These are phyloP conservation scores for Gymnocephalus cernua DNA, from an alignment of 2,113 vertebrate species.

Conservation along the genomic window DNA sequence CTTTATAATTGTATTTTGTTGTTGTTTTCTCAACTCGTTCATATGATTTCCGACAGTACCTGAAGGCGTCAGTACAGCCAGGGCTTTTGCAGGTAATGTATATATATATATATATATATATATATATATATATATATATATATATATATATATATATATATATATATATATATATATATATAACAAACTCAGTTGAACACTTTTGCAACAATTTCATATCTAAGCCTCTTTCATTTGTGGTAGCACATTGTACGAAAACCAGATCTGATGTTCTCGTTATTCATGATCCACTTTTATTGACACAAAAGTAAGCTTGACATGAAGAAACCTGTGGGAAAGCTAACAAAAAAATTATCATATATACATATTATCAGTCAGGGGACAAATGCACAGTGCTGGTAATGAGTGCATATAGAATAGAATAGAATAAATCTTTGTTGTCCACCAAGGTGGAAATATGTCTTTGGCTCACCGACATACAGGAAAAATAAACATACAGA, in stretches of 20 bases:
- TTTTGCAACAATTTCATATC: background rate
- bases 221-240: background rate
- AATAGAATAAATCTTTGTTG: too few species aligned
- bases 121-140: too few species aligned
- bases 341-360: too few species aligned
- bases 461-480: too few species aligned
- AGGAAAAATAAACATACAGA: too few species aligned
- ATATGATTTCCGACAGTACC: background rate
- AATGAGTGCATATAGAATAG: too few species aligned
- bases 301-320: background rate
- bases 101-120: too few species aligned
- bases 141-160: too few species aligned
- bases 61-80: constrained; percentile 14
- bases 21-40: background rate
- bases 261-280: background rate
- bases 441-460: too few species aligned
- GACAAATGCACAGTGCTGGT: background rate
- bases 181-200: background rate
- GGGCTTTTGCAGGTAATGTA: background rate
- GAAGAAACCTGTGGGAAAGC: background rate
- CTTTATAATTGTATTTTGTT: background rate
- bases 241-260: too few species aligned
- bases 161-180: too few species aligned
- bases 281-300: background rate
- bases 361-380: background rate